Evolutionary conservation across 2,888 invertebrate genomes (phyloP).

Genomic region (Aelia acuminata): DNA sequence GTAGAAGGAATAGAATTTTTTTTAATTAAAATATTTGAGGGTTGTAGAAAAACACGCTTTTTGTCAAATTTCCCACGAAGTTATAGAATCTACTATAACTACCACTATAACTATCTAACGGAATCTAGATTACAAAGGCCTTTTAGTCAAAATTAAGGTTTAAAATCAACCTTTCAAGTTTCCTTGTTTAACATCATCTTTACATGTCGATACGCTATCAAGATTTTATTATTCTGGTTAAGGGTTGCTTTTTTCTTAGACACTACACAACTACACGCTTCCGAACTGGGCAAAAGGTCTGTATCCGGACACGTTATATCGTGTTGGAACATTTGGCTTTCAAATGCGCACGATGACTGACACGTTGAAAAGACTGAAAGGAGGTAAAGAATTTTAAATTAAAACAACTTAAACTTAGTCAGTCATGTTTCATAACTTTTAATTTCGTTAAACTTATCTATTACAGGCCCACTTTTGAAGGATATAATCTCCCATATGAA

Average conservation of each 20-base stretch:
- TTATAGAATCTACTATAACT: no score
- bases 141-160: no score
- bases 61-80: no score
- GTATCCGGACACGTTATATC: slow-evolving; percentile 77
- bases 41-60: no score
- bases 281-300: slow-evolving; percentile 79
- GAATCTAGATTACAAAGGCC: no score
- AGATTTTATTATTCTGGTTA: background rate
- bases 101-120: no score
- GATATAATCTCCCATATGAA: slow-evolving; percentile 64
- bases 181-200: no score
- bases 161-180: no score
- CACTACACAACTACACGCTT: slow-evolving; percentile 69
- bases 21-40: no score
- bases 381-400: slow-evolving; percentile 67
- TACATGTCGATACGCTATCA: background rate
- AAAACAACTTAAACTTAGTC: background rate
- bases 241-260: slow-evolving; percentile 9
- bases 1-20: no score
- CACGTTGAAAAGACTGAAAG: slow-evolving; percentile 70
- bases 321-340: slow-evolving; percentile 76
- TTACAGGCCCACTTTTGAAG: slow-evolving; percentile 65
- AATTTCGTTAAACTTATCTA: background rate
- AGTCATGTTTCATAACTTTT: background rate
- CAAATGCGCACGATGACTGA: slow-evolving; percentile 69